phyloP scores from a whole-genome alignment of 2,888 invertebrate species.

The Acleris laterana region DNA sequence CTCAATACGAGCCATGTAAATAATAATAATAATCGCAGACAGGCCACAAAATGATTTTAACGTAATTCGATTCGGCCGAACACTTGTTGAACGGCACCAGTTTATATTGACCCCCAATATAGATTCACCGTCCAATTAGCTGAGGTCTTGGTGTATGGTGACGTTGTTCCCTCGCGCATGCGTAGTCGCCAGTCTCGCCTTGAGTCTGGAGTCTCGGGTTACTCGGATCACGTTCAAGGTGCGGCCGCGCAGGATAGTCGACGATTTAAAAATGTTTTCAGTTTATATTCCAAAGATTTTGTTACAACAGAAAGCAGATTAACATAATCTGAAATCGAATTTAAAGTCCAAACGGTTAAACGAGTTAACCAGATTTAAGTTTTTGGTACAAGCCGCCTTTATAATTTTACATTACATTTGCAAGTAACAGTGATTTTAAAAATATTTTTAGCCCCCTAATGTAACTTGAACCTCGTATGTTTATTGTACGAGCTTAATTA shows the following conservation, averaged over 20 bases:
- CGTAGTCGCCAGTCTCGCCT: slow-evolving; percentile 71
- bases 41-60: slow-evolving; percentile 80
- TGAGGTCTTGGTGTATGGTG: slow-evolving; percentile 63
- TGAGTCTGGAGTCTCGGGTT: slow-evolving; percentile 77
- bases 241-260: slow-evolving; percentile 63
- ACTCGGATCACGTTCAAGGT: slow-evolving; percentile 83
- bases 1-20: slow-evolving; percentile 61
- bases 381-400: too few species aligned
- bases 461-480: too few species aligned
- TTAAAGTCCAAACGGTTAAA: too few species aligned
- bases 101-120: slow-evolving; percentile 55
- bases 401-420: too few species aligned
- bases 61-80: slow-evolving; percentile 78
- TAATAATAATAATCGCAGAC: slow-evolving; percentile 79
- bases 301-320: too few species aligned
- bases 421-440: too few species aligned
- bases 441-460: too few species aligned
- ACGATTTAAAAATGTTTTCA: slow-evolving; percentile 55
- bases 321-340: too few species aligned
- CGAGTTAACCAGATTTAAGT: too few species aligned
- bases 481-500: too few species aligned
- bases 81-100: slow-evolving; percentile 71
- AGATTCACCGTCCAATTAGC: slow-evolving; percentile 44
- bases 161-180: slow-evolving; percentile 58
- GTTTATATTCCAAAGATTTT: slow-evolving; percentile 42